Base-by-base conservation (phyloP, 2,888 invertebrate genomes). In the Agonopterix subpropinquella region DNA sequence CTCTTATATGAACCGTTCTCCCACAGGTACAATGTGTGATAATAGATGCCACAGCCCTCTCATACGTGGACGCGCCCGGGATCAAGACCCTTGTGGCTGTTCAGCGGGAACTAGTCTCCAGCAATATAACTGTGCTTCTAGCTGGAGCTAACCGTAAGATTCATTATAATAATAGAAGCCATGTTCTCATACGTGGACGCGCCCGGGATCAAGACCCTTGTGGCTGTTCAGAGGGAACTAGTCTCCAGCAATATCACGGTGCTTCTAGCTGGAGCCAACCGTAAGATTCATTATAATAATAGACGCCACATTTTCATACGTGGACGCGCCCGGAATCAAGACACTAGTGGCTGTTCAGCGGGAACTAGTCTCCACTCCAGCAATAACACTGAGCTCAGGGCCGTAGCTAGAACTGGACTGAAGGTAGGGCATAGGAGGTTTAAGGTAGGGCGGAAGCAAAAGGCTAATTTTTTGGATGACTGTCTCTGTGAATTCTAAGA, bases 31-130 rank as follows among this genome's bases (percentile, higher is more conserved):
- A 89, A 49, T 91, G 91, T 59, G 80, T 93, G 39, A 90, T 95
- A 52, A 70, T 94, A 39, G 94, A 95, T 70, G 91, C 94, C 53
- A 91, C 92, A 0, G 92, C 92, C 1, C 74, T 94, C 28, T 91
- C 92, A 35, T 93, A 92, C 65, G 89, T 94, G 51, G 95, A 94
- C 78, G 92, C 92, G 1, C 90, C 93, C 0, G 94, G 94, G 0
- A 90, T 93, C 8, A 89, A 90, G 57, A 88, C 89, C 39, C 62
- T 94, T 42, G 84, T 90, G 44, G 74, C 80, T 2, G 75, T 93
- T 3, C 89, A 91, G 51, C 76, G 81, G 11, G 92, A 93, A 53
- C 89, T 92, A 49, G 72, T 77, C 4, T 69, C 87, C 50, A 82
- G 89, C 53, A 80, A 89, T 36, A 89, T 93, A 36, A 68, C 77